Base-by-base conservation (phyloP, 64 coral and sea anemone genomes). In the Montipora sp. region DNA sequence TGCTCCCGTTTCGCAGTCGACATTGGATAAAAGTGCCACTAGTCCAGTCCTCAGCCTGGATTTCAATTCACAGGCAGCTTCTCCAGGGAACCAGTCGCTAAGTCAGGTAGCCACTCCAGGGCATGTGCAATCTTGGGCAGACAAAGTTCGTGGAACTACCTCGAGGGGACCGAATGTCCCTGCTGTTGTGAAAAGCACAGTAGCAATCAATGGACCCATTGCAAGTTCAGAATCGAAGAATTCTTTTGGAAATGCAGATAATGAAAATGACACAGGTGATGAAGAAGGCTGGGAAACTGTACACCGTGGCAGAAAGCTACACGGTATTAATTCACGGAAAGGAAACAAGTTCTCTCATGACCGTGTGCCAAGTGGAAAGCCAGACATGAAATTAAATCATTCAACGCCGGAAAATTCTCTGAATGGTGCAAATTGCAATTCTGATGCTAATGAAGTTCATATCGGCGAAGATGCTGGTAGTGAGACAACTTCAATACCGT, bases 241-340 rank as follows among this genome's bases (percentile, higher is more conserved):
- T 89, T 59, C 20, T 16, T 75, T 45, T 23, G 13, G 20, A 1
- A 57, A 69, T 79, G 77, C 51, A 22, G 87, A 79, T 67, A 47
- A 73, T 46, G 11, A 65, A 3, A 92, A 81, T 53, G 94, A 87
- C 0, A 94, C 88, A 3, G 79, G 83, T 70, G 93, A 96, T 57
- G 94, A 88, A 4, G 96, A 95, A 67, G 96, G 96, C 0, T 98
- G 96, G 96, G 96, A 98, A 75, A 98, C 96, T 22, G 96, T 98
- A 8, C 91, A 90, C n/a, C 92, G 80, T 65, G 94, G 91, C 10
- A 93, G 92, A 81, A 98, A 93, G 23, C 85, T 53, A n/a, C 77
- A 98, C 15, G 75, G 77, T 13, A 57, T 50, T 75, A 72, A 89
- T 19, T n/a, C 63, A 22, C 44, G 58, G 45, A 90, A 61, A 84